phyloP scores from a whole-genome alignment of 2,888 invertebrate species.

The Vesta saturnalis region DNA sequence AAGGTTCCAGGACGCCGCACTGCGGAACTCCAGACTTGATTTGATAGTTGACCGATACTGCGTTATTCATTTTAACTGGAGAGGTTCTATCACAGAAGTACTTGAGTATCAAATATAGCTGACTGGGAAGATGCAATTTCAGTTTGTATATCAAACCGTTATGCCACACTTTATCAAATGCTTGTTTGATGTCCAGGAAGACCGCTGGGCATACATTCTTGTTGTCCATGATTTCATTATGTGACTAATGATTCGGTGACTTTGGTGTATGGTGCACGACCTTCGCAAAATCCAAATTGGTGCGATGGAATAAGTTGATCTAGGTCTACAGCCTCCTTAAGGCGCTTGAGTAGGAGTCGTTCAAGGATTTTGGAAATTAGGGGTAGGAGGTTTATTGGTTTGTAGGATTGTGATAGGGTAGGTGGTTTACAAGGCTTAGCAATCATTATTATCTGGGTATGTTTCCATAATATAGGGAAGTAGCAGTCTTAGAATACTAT shows the following conservation, averaged over 20 bases:
- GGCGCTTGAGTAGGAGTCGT: slow-evolving; percentile 1
- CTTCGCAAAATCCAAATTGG: slow-evolving; percentile 2
- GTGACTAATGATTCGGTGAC: not conserved
- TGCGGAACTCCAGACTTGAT: not conserved
- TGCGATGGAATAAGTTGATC: slow-evolving; percentile 4
- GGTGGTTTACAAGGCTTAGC: not conserved
- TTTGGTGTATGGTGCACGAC: slow-evolving; percentile 3
- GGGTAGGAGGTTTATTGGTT: not conserved
- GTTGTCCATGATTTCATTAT: not conserved
- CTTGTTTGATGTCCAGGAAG: no score
- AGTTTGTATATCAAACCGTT: no score
- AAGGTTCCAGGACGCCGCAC: no score
- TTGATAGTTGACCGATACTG: not conserved
- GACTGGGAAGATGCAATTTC: not conserved
- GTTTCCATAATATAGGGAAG: slow-evolving; percentile 8
- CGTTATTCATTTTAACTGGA: not conserved
- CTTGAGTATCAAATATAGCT: no score
- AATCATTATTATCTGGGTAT: not conserved
- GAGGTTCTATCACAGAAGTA: not conserved
- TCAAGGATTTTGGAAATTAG: not conserved
- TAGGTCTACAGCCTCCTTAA: slow-evolving; percentile 6
- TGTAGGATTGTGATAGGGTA: not conserved
- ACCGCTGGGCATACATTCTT: no score
- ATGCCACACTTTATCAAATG: no score
- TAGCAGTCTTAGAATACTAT: no score